phyloP scores from a whole-genome alignment of 1,140 invertebrate species.

The Drosophila saltans region DNA sequence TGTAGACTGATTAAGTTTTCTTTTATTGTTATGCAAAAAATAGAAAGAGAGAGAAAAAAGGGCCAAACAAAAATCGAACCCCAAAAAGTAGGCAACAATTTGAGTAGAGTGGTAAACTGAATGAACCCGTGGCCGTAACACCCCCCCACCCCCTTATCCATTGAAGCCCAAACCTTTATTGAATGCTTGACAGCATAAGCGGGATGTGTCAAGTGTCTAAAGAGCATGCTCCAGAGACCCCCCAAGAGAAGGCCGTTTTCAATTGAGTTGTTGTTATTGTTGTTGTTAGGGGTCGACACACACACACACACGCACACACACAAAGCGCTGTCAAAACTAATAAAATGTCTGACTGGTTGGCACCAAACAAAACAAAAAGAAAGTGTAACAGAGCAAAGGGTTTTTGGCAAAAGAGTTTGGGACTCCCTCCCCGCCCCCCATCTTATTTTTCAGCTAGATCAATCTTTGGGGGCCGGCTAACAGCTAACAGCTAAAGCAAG shows the following conservation, averaged over 20 bases:
- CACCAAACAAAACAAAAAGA: conserved; percentile 40
- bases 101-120: conserved; percentile 13
- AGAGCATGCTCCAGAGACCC: conserved; percentile 60
- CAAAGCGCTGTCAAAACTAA: conserved; percentile 82
- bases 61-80: conserved; percentile 22
- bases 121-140: conserved; percentile 2
- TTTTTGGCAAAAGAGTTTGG: conserved; percentile 21
- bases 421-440: conserved; percentile 34
- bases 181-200: conserved; percentile 66
- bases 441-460: conserved; percentile 41
- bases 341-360: conserved; percentile 69
- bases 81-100: conserved; percentile 46
- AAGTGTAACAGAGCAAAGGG: conserved; percentile 39
- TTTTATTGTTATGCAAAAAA: conserved; percentile 71
- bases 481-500: too few relatives aligned
- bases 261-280: conserved; percentile 43
- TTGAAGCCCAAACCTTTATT: conserved; percentile 33
- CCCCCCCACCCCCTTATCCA: not conserved
- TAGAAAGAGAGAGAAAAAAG: not conserved
- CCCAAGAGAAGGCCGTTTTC: conserved; percentile 38
- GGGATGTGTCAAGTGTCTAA: conserved; percentile 74
- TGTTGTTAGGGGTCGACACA: conserved; percentile 17
- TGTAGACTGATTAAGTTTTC: conserved; percentile 75
- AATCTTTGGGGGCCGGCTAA: conserved; percentile 36
- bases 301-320: conserved; percentile 16